Conservation (phyloP, 2,888 invertebrate species). For the Hermaeophaga mercurialis region DNA sequence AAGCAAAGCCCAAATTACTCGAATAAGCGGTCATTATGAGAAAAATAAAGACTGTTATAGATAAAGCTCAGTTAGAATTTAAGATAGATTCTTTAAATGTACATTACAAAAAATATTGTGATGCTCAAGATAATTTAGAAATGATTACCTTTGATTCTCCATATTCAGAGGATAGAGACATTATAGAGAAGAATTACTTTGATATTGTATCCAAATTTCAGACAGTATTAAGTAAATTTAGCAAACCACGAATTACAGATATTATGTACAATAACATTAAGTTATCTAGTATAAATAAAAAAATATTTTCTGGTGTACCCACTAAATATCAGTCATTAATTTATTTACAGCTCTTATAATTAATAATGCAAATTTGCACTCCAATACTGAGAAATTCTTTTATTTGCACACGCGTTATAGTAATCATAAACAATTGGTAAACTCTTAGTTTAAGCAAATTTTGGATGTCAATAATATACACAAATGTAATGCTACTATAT, state of each 20-base stretch:
- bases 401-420: background rate
- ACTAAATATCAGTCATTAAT: background rate
- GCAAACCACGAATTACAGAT: no score
- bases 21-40: no score
- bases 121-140: background rate
- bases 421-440: background rate
- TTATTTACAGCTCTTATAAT: background rate
- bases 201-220: background rate
- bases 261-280: no score
- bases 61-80: no score
- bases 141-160: background rate
- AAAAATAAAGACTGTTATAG: no score
- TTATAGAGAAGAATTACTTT: background rate
- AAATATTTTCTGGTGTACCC: background rate
- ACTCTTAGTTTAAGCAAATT: background rate
- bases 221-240: background rate
- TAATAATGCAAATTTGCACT: background rate
- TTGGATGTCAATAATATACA: background rate
- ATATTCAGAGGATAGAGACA: background rate
- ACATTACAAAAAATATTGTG: background rate
- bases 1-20: no score
- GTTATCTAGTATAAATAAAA: background rate
- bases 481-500: background rate
- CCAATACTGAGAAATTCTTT: background rate
- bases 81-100: background rate